Percentiles rank a stretch among this genome's conserved stretches.
Evolutionary conservation across 2,888 invertebrate species (phyloP).

Genomic region (Tetragnatha montana): DNA sequence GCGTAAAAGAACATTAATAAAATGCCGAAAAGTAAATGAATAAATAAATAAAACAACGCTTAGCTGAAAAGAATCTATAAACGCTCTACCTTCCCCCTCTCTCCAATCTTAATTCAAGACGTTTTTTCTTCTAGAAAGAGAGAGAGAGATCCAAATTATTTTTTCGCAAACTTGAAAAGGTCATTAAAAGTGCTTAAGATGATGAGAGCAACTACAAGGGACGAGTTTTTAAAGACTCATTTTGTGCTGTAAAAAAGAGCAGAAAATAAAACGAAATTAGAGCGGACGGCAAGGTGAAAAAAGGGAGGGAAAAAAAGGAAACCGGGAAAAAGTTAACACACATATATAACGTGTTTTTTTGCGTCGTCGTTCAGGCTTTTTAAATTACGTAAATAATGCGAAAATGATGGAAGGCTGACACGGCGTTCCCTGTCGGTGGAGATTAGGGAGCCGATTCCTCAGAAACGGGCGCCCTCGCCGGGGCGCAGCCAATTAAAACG

Average conservation of each 20-base stretch:
- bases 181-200: slow-evolving; percentile 67
- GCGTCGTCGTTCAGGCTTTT: slow-evolving; percentile 21
- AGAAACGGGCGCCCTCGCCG: slow-evolving; percentile 27
- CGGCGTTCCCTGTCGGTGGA: slow-evolving; percentile 52
- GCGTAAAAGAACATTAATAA: neutral
- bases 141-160: slow-evolving; percentile 38
- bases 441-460: slow-evolving; percentile 52
- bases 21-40: neutral
- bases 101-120: slow-evolving; percentile 13
- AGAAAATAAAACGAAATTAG: slow-evolving; percentile 14
- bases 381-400: slow-evolving; percentile 70
- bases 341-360: slow-evolving; percentile 6
- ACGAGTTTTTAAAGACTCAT: slow-evolving; percentile 50
- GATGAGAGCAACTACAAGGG: slow-evolving; percentile 48
- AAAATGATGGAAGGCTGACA: slow-evolving; percentile 66
- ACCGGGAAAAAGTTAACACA: slow-evolving; percentile 18
- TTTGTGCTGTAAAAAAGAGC: slow-evolving; percentile 25
- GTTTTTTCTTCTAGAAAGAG: neutral
- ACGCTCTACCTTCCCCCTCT: neutral
- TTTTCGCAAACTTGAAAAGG: slow-evolving; percentile 48
- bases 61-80: neutral
- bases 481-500: slow-evolving; percentile 67
- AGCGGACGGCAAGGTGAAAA: neutral
- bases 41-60: neutral
- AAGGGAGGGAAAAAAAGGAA: slow-evolving; percentile 20